These are phyloP conservation scores for Sisor rabdophorus DNA, from an alignment of 2,113 vertebrate species.

Conservation along the genomic window DNA sequence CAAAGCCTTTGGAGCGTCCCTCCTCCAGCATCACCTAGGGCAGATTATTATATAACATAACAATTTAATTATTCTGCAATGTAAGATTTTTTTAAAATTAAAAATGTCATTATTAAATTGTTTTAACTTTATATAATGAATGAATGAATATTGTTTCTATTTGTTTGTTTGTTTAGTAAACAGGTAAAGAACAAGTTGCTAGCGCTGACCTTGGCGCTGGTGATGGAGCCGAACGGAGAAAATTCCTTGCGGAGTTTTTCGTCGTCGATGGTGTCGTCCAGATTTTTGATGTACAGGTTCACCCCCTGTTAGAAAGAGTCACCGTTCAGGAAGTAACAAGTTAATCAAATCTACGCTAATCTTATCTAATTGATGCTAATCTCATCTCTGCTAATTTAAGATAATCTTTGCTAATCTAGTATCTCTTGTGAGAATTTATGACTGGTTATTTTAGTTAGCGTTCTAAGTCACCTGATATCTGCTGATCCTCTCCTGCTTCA, in stretches of 20 bases:
- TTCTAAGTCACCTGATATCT: slow-evolving; percentile 82
- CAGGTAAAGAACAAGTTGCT: not conserved
- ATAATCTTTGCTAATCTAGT: not conserved
- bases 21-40: slow-evolving; percentile 95
- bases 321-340: not conserved
- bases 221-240: slow-evolving; percentile 95
- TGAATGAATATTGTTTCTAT: too few relatives aligned
- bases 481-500: slow-evolving; percentile 96
- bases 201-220: slow-evolving; percentile 86
- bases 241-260: slow-evolving; percentile 98
- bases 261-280: slow-evolving; percentile 97
- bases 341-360: too few relatives aligned
- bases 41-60: not conserved
- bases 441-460: not conserved
- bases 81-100: too few relatives aligned
- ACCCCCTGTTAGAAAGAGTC: slow-evolving; percentile 77
- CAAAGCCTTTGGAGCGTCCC: slow-evolving; percentile 96
- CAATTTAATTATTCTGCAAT: not conserved
- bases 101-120: too few relatives aligned
- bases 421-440: not conserved
- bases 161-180: too few relatives aligned
- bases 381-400: too few relatives aligned
- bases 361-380: too few relatives aligned
- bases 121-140: too few relatives aligned
- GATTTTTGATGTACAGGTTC: slow-evolving; percentile 97